These are phyloP conservation scores for Chaitophorus viminalis DNA, from an alignment of 2,888 invertebrate species.

Conservation along the genomic window DNA sequence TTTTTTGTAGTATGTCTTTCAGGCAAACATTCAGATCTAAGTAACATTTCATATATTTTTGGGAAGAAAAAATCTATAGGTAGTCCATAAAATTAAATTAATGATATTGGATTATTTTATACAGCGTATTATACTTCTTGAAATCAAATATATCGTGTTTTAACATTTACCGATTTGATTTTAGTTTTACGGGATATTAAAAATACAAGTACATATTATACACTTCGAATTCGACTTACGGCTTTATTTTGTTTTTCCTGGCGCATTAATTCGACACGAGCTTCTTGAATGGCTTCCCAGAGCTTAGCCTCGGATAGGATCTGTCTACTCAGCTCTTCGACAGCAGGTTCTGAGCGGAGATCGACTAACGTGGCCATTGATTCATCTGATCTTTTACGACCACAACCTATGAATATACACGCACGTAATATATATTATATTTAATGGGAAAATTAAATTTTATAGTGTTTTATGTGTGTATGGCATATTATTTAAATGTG, in stretches of 20 bases:
- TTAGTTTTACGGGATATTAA: no score
- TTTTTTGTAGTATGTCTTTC: no score
- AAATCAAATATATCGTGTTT: no score
- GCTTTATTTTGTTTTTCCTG: constrained; percentile 61
- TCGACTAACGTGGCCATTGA: constrained; percentile 76
- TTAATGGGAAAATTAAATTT: not conserved
- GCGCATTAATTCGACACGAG: constrained; percentile 76
- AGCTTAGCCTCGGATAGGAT: constrained; percentile 82
- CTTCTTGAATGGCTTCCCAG: constrained; percentile 84
- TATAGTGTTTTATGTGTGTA: not conserved
- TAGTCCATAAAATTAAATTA: no score
- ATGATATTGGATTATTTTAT: no score
- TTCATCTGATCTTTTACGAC: constrained; percentile 78
- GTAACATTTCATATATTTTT: no score
- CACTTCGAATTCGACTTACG: constrained; percentile 8
- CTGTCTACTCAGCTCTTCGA: constrained; percentile 80
- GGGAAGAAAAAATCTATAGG: no score
- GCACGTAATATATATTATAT: not conserved
- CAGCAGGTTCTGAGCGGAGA: constrained; percentile 76
- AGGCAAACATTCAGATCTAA: no score
- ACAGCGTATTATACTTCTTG: no score
- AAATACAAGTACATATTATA: no score
- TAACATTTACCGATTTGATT: no score
- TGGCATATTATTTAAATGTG: not conserved
- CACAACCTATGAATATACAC: constrained; percentile 73